Conservation (phyloP, 2,888 invertebrate genomes). For the Linnaemya vulpina region DNA sequence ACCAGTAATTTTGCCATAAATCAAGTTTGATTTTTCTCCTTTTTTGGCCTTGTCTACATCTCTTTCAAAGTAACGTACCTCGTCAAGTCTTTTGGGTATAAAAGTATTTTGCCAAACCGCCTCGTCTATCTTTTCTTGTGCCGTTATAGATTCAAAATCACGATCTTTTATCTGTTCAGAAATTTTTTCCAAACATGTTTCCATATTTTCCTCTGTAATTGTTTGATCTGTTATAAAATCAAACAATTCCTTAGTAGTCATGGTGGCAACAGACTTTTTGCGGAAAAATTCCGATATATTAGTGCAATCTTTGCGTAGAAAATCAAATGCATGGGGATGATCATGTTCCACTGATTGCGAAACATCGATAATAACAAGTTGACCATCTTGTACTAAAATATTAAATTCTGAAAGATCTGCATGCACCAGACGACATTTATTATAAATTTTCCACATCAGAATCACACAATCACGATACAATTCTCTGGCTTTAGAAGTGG, state of each 20-base stretch:
- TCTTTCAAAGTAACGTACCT: conserved; percentile 91
- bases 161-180: conserved; percentile 87
- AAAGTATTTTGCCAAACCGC: conserved; percentile 96
- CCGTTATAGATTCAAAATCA: conserved; percentile 87
- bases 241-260: conserved; percentile 95
- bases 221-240: conserved; percentile 97
- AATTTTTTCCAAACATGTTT: conserved; percentile 89
- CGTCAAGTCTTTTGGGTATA: conserved; percentile 95
- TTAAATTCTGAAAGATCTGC: conserved; percentile 99
- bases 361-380: conserved; percentile 97
- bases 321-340: conserved; percentile 97
- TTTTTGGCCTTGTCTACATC: conserved; percentile 92
- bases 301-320: conserved; percentile 96
- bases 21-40: conserved; percentile 88
- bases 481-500: conserved; percentile 88
- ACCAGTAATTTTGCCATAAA: conserved; percentile 94
- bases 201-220: conserved; percentile 90
- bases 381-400: conserved; percentile 91
- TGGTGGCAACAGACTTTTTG: conserved; percentile 94
- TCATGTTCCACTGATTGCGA: conserved; percentile 99
- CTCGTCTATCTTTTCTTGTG: conserved; percentile 91
- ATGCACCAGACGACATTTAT: conserved; percentile 96
- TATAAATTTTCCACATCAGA: conserved; percentile 97
- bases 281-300: conserved; percentile 96
- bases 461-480: conserved; percentile 92